Conservation (phyloP, 2,113 vertebrate species). For the Protomyctophum bolini region DNA sequence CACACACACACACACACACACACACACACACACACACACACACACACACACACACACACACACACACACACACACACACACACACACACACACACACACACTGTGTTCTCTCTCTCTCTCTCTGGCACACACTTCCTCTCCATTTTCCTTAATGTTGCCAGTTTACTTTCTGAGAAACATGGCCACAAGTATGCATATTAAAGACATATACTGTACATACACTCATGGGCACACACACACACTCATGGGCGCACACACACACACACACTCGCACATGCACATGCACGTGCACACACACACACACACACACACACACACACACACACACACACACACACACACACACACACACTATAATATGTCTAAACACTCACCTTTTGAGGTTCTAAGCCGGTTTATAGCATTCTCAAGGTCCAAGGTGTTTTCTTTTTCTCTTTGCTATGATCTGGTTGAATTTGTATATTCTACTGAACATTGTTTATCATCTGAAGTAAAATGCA, state of each 20-base stretch:
- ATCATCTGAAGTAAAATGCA: neutral
- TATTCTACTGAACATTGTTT: constrained; percentile 1
- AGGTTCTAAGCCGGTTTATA: too few species aligned
- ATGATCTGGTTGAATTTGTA: constrained; percentile 1
- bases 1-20: too few species aligned
- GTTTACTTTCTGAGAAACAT: neutral
- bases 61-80: neutral
- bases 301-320: neutral
- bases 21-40: neutral
- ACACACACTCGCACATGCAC: neutral
- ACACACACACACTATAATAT: neutral
- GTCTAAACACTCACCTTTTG: neutral
- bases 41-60: neutral
- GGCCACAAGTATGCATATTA: constrained; percentile 9
- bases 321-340: neutral
- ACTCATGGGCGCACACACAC: constrained; percentile 2
- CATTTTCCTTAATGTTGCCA: neutral
- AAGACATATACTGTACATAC: neutral
- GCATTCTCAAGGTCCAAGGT: too few species aligned
- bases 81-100: neutral
- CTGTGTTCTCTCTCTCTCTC: neutral
- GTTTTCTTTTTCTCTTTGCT: neutral
- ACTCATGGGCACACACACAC: neutral
- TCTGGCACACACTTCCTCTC: neutral
- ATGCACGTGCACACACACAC: neutral